Base-by-base conservation (phyloP, 2,888 invertebrate species). In the Drosophila pseudotakahashii region DNA sequence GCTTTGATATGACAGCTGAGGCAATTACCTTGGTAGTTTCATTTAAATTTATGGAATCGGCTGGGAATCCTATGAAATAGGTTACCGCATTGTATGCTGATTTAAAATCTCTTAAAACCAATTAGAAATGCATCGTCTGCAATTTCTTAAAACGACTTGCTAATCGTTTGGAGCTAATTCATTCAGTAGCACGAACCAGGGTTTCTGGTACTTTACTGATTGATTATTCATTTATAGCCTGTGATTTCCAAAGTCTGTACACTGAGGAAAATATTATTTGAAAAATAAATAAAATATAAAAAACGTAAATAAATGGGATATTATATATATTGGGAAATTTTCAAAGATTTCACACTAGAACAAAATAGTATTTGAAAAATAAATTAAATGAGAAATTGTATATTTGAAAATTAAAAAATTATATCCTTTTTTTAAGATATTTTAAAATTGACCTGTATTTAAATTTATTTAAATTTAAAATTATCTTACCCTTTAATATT, bases 161-260 rank as follows among this genome's bases (percentile, higher is more conserved):
- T 69, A 68, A 69, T 69, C 44, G 55, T 44, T 51, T 9, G 45
- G 11, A 47, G 26, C 14, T 64, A 64, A 68, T 57, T 39, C 58
- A 69, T 68, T 26, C 68, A 58, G 47, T n/a, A 47, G 51, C 68
- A 68, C 68, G 68, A 69, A 6, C 14, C 45, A 58, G 57, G 51
- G 51, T 11, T 41, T 48, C 3, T 36, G 32, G 45, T 47, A 39
- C 23, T 42, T 50, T 16, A 44, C 44, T 11, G 48, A 44, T 48
- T 51, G 41, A 14, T 67, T 67, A 55, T 67, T 54, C 23, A 39
- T 67, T 42, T 42, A 67, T 16, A 10, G 34, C 30, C 6, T 45
- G 63, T 44, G 62, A 37, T 64, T 64, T 44, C 10, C 62, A 14
- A 42, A 19, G 62, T 5, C 50, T n/a, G 1, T 42, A 54, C 59